Conservation (phyloP, 53 echinoderm and acorn worm genomes). For the Hippasteria phrygiana region DNA sequence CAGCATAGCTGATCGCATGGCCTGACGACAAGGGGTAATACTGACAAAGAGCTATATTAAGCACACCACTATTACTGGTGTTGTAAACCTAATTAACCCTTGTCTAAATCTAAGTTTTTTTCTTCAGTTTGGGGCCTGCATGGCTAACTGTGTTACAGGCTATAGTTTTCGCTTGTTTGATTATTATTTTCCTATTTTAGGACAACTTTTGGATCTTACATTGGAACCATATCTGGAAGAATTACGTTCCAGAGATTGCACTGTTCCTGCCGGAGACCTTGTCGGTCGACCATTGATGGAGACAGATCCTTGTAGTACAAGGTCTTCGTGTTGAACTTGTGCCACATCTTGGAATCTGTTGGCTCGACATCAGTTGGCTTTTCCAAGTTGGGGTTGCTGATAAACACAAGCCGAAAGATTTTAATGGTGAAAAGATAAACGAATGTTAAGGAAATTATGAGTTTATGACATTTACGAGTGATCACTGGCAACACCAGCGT, state of each 20-base stretch:
- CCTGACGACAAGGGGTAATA: too few species aligned
- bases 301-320: slow-evolving; percentile 12
- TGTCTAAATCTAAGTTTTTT: too few species aligned
- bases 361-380: neutral
- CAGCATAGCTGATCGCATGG: too few species aligned
- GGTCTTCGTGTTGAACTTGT: neutral
- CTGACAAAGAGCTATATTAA: too few species aligned
- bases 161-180: too few species aligned
- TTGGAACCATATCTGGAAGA: neutral
- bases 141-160: too few species aligned
- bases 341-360: neutral
- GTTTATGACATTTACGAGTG: neutral
- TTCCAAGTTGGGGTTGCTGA: neutral
- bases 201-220: too few species aligned
- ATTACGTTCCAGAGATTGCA: slow-evolving; percentile 28
- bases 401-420: neutral
- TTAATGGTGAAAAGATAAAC: neutral
- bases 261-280: neutral
- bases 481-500: neutral
- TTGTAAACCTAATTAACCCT: too few species aligned
- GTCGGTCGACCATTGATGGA: neutral
- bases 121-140: too few species aligned
- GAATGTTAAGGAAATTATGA: neutral
- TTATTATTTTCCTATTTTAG: too few species aligned
- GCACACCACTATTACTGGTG: too few species aligned